A percentile compares a stretch with the other conserved stretches of the same genome.
Conservation (phyloP, 2,888 invertebrate genomes). For the Diploptera punctata region DNA sequence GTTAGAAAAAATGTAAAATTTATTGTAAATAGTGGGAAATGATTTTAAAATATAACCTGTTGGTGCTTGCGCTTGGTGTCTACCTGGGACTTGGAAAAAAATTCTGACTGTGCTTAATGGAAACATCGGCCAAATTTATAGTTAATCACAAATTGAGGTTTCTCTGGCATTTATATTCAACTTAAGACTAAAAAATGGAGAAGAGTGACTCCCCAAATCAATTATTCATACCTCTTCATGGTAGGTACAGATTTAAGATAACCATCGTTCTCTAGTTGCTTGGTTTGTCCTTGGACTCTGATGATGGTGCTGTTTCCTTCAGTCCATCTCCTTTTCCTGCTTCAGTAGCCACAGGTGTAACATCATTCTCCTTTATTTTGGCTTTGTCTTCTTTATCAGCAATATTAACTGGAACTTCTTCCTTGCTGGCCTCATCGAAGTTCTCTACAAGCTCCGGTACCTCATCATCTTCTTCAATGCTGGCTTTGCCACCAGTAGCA, state of each 20-base stretch:
- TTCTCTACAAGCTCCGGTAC: constrained; percentile 98
- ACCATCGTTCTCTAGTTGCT: constrained; percentile 14
- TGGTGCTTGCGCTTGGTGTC: too few relatives aligned
- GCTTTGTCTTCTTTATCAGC: constrained; percentile 42
- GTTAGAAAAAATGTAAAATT: too few relatives aligned
- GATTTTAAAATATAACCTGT: too few relatives aligned
- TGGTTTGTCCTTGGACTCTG: constrained; percentile 11
- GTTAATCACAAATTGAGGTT: too few relatives aligned
- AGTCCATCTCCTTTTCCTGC: too few relatives aligned
- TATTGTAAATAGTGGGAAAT: too few relatives aligned
- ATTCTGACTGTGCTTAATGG: too few relatives aligned
- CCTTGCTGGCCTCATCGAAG: constrained; percentile 97
- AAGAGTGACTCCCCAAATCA: too few relatives aligned
- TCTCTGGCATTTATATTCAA: too few relatives aligned
- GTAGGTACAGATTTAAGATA: constrained; percentile 5
- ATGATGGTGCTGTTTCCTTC: constrained; percentile 11
- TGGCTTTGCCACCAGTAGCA: constrained; percentile 60
- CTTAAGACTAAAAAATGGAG: too few relatives aligned
- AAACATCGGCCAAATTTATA: too few relatives aligned
- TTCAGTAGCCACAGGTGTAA: constrained; percentile 8
- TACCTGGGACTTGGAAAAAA: too few relatives aligned
- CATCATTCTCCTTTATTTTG: constrained; percentile 34
- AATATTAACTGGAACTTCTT: constrained; percentile 65
- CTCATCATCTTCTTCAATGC: constrained; percentile 84
- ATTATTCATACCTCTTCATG: constrained; percentile 35